Evolutionary conservation across 2,113 vertebrate genomes (phyloP).

Genomic region (Symphodus melops): DNA sequence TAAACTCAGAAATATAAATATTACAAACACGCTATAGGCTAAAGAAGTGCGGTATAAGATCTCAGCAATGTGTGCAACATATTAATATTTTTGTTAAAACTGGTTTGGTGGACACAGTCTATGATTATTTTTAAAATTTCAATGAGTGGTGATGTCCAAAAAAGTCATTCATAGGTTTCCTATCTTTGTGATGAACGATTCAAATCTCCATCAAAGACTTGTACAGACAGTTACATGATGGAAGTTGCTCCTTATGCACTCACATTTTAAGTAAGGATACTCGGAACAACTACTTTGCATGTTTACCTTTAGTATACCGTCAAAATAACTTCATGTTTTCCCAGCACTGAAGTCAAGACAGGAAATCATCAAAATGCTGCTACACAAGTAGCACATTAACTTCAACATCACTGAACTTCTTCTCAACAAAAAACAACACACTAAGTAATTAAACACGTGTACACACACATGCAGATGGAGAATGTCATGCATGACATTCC

Average conservation of each 20-base stretch:
- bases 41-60: background rate
- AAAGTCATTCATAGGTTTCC: too few species aligned
- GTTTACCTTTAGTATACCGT: background rate
- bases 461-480: conserved; percentile 23
- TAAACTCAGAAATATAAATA: background rate
- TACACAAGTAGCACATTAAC: background rate
- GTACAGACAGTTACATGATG: background rate
- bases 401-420: background rate
- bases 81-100: background rate
- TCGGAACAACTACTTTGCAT: background rate
- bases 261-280: background rate
- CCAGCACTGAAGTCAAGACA: background rate
- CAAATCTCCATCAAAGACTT: background rate
- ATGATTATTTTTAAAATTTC: too few species aligned
- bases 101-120: background rate
- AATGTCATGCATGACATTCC: conserved; percentile 71
- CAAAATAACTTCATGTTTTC: background rate
- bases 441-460: conserved; percentile 8
- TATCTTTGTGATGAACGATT: too few species aligned
- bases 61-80: background rate
- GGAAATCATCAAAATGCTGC: background rate
- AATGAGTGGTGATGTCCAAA: too few species aligned
- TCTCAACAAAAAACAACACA: background rate
- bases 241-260: background rate
- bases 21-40: background rate